Evolutionary conservation across 2,797 vertebrate species (phyloP).

Genomic region (Myotis findleyi): DNA sequence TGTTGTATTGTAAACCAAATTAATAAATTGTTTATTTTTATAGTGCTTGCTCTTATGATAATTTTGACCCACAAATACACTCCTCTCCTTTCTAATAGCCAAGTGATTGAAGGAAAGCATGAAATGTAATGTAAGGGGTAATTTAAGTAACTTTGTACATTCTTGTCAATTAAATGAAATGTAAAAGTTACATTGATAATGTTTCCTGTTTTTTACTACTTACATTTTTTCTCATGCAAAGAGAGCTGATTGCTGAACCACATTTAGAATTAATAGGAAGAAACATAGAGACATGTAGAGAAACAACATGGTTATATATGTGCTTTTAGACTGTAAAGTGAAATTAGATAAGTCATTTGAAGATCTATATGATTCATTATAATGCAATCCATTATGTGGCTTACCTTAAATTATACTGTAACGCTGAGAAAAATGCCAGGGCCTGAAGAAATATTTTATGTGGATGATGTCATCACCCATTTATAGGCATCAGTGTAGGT

Average conservation of each 20-base stretch:
- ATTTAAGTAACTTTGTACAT: background rate
- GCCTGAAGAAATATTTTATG: constrained; percentile 23
- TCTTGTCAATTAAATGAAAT: constrained; percentile 21
- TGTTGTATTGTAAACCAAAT: constrained; percentile 22
- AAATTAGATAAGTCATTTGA: constrained; percentile 62
- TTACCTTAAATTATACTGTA: constrained; percentile 59
- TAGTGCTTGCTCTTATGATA: background rate
- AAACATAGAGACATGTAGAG: constrained; percentile 38
- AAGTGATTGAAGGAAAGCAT: constrained; percentile 18
- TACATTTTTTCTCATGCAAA: constrained; percentile 30
- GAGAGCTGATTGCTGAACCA: constrained; percentile 26
- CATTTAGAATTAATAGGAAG: constrained; percentile 65
- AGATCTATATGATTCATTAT: constrained; percentile 56
- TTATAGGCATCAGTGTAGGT: background rate
- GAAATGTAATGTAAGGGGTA: background rate
- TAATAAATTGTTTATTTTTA: background rate
- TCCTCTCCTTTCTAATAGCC: background rate
- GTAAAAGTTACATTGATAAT: background rate
- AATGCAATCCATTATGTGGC: constrained; percentile 34
- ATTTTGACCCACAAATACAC: background rate
- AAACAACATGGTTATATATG: constrained; percentile 56
- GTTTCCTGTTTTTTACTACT: constrained; percentile 35
- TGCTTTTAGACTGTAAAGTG: constrained; percentile 45
- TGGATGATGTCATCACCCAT: background rate
- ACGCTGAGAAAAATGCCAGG: background rate